Percentiles rank a stretch among this genome's conserved stretches.
phyloP scores from a whole-genome alignment of 2,888 invertebrate species.

The Poecilus cupreus region DNA sequence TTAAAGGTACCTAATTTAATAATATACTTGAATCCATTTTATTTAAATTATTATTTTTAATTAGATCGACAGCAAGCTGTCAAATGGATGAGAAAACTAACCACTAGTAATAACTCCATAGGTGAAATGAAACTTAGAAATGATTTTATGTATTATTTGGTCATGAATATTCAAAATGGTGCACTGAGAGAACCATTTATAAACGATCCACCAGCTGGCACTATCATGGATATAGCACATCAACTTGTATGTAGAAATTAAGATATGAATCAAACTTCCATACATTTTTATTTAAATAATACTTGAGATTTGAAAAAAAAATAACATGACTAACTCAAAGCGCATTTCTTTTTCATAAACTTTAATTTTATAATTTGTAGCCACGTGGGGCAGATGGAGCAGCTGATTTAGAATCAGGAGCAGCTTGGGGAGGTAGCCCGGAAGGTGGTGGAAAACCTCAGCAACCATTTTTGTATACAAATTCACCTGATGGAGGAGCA shows the following conservation, averaged over 20 bases:
- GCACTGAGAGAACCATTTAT: conserved; percentile 73
- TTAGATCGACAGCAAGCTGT: conserved; percentile 73
- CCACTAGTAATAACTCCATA: conserved; percentile 71
- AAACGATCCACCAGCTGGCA: conserved; percentile 73
- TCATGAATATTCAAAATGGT: conserved; percentile 73
- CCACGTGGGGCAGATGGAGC: conserved; percentile 68
- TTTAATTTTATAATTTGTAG: conserved; percentile 63
- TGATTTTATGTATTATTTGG: conserved; percentile 75
- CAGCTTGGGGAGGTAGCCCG: conserved; percentile 63
- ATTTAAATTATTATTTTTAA: conserved; percentile 57
- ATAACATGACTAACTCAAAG: too few relatives aligned
- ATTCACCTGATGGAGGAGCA: conserved; percentile 76
- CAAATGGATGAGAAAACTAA: conserved; percentile 74
- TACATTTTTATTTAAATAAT: too few relatives aligned
- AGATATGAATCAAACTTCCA: too few relatives aligned
- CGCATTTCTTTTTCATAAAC: background rate
- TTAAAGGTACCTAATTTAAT: conserved; percentile 65
- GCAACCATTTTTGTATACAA: conserved; percentile 73
- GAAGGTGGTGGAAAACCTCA: conserved; percentile 59
- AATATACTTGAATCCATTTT: background rate
- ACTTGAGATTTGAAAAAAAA: too few relatives aligned
- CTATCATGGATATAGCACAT: conserved; percentile 71
- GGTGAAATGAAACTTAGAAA: conserved; percentile 75
- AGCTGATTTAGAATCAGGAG: conserved; percentile 62
- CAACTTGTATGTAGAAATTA: conserved; percentile 69